Evolutionary conservation across 1,140 invertebrate species (phyloP).

Genomic region (Drosophila sp.): DNA sequence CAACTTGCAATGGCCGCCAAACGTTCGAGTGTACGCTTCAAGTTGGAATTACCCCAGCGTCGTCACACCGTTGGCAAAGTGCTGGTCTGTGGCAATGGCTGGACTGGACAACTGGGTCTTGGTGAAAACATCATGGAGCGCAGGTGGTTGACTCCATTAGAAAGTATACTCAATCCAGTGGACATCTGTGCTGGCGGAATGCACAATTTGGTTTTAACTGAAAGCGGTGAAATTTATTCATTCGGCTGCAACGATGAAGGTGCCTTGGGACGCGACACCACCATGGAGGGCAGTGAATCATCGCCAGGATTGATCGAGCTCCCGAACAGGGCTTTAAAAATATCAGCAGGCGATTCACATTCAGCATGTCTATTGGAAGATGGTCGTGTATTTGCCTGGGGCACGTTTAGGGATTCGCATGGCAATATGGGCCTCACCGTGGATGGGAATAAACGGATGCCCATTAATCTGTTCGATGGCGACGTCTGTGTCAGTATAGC

Average conservation of each 20-base stretch:
- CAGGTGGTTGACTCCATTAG: slow-evolving; percentile 87
- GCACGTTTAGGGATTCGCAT: slow-evolving; percentile 94
- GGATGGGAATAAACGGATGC: slow-evolving; percentile 86
- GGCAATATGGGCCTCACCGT: slow-evolving; percentile 93
- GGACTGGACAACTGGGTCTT: slow-evolving; percentile 95
- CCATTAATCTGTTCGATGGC: slow-evolving; percentile 86
- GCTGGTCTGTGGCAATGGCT: slow-evolving; percentile 92
- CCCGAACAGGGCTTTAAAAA: slow-evolving; percentile 87
- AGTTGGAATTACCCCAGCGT: slow-evolving; percentile 82
- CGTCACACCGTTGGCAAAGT: slow-evolving; percentile 85
- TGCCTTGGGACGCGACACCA: slow-evolving; percentile 92
- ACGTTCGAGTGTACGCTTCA: slow-evolving; percentile 47
- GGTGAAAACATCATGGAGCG: slow-evolving; percentile 91
- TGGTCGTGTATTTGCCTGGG: slow-evolving; percentile 94
- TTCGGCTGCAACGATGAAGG: slow-evolving; percentile 96
- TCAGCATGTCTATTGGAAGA: slow-evolving; percentile 93
- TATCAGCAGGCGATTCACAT: slow-evolving; percentile 97
- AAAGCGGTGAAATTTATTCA: slow-evolving; percentile 85
- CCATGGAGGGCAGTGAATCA: slow-evolving; percentile 90
- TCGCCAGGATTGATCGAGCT: slow-evolving; percentile 87
- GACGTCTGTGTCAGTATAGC: slow-evolving; percentile 88
- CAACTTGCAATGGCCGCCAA: slow-evolving; percentile 49
- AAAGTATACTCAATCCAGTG: slow-evolving; percentile 87
- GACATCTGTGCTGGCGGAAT: slow-evolving; percentile 94
- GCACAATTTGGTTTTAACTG: slow-evolving; percentile 94